Base-by-base conservation (phyloP, 2,888 invertebrate genomes). In the Meloe dianella region DNA sequence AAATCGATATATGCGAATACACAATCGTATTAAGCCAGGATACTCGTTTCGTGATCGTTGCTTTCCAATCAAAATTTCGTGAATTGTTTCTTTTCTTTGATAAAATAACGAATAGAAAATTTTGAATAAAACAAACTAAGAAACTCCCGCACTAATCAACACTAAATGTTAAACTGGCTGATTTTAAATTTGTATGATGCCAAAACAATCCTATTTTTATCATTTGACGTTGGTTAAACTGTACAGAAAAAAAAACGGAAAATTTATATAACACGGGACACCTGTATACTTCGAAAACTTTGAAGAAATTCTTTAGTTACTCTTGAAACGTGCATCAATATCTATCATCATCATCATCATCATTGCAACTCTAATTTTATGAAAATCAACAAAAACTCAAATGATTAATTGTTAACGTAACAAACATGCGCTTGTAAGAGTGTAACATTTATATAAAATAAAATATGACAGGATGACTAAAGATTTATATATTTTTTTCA, bases 201-300 rank as follows among this genome's bases (percentile, higher is more conserved):
- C 80, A 80, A 47, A 81, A 80, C 79, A 79, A 77, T 79, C 78
- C 80, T 80, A 80, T 81, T 81, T 81, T 81, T 80, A 80, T 76
- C 78, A 64, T 66, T 63, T 80, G 80, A 79, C 80, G 80, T 74
- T 73, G 69, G 73, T 61, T 32, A 22, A 47, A 17, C 30, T 58
- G 30, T 30, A 38, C 4, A 57, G 9, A 7, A 57, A 27, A 29
- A 29, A 30, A 27, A 17, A 14, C 10, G 27, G 12, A 27, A n/a
- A n/a, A n/a, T n/a, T n/a, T 24, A 30, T 57, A 7, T 6, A 27
- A 30, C 10, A 57, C 17, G 14, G 29, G 60, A 60, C 61, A 61
- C 54, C 51, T 54, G 61, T 61, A 61, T 20, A 20, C 20, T 9
- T 20, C 47, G 1, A 47, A 47, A 10, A 47, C 6, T 6, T 17